phyloP scores from a whole-genome alignment of 2,113 vertebrate species.

The Lutjanus erythropterus region DNA sequence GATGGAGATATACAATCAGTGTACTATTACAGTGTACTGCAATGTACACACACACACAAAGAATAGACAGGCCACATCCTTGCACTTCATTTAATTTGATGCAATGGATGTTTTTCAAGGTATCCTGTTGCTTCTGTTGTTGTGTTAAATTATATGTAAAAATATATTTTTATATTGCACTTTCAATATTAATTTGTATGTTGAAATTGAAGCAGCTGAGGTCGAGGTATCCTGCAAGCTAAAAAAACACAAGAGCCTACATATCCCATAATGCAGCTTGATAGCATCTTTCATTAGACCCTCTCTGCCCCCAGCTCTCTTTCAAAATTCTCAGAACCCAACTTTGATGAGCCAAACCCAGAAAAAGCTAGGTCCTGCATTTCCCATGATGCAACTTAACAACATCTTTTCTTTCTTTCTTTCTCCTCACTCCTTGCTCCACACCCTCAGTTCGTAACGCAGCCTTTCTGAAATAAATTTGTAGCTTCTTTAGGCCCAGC shows the following conservation, averaged over 20 bases:
- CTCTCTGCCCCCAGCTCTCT: too few species aligned
- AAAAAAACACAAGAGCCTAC: neutral
- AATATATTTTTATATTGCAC: too few species aligned
- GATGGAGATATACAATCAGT: neutral
- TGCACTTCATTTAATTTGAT: neutral
- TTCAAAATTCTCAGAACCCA: too few species aligned
- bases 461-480: neutral
- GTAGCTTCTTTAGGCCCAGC: neutral
- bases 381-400: slow-evolving; percentile 5
- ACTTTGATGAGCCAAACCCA: neutral
- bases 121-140: too few species aligned
- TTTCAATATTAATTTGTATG: too few species aligned
- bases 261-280: slow-evolving; percentile 6
- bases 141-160: too few species aligned
- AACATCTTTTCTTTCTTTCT: neutral
- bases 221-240: neutral
- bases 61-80: neutral
- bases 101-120: too few species aligned
- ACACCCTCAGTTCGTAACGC: neutral
- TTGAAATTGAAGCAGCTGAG: neutral
- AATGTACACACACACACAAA: neutral
- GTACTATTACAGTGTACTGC: neutral
- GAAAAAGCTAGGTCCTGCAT: neutral
- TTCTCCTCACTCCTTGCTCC: neutral
- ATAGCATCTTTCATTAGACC: neutral